Base-by-base conservation (phyloP, 2,888 invertebrate genomes). In the Dasypolia templi region DNA sequence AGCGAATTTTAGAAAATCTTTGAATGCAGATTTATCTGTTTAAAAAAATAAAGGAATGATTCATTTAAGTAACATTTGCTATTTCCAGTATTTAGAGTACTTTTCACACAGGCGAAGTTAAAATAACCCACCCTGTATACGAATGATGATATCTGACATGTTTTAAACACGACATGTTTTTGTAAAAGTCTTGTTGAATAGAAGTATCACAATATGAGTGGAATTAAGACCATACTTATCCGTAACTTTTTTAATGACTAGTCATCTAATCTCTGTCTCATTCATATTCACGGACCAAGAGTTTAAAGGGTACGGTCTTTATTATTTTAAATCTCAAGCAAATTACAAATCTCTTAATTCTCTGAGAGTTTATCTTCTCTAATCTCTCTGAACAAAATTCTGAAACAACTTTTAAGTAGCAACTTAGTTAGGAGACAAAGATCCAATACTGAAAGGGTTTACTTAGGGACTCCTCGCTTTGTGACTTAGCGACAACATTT, bases 341-440 rank as follows among this genome's bases (percentile, higher is more conserved):
- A 88, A 89, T 89, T 86, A 87, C 84, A 88, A 91, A 89, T 89
- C 89, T 89, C 87, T 88, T 89, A 89, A 90, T 86, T 87, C 88
- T 82, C 78, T 44, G 51, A 66, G 84, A 88, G 87, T 88, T 92
- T 88, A 91, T 91, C 89, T 89, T 86, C 83, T 88, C 78, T 91
- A 91, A 92, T 90, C 91, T 91, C 79, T 86, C 79, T 75, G 80
- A 88, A 88, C 86, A 86, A 87, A 89, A 89, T 90, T 89, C 87
- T 85, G 82, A 86, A 90, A 89, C 88, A 92, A 92, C 87, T 82
- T 83, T 88, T 89, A 90, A 90, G 89, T 88, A 90, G 85, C 89
- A 91, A 90, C 90, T 92, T 89, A 86, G 88, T 91, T 89, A 87
- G 77, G 82, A 88, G 86, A 88, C 88, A 86, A n/a, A 87, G 84